Base-by-base conservation (phyloP, 2,113 vertebrate genomes). In the Saccopteryx bilineata region DNA sequence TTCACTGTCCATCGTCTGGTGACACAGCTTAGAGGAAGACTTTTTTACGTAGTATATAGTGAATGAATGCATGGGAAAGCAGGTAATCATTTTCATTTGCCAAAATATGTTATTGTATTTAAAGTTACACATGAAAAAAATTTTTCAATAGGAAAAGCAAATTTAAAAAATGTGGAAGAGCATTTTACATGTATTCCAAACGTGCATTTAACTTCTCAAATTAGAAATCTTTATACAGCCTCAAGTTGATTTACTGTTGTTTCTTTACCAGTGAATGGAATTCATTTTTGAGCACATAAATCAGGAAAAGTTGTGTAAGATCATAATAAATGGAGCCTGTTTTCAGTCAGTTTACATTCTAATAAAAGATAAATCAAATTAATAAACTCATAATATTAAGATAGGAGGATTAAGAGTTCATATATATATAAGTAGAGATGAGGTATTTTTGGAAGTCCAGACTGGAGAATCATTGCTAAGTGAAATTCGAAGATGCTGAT, bases 291-390 rank as follows among this genome's bases (percentile, higher is more conserved):
- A 82, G 10, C 6, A 69, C 68, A 21, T 48, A 65, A 74, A 63
- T 92, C 31, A 46, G 26, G 50, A 90, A 95, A 93, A 39, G 10
- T 15, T 61, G 5, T 26, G 1, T 86, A 9, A 54, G 88, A 61
- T 7, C 9, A n/a, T 9, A 87, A 15, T 61, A 9, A 68, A 39
- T 50, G 18, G 26, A 94, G 9, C 1, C 50, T 93, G 18, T 71
- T 71, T 84, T 90, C 48, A 82, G n/a, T 86, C 33, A 72, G 1
- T 4, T 61, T 89, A 31, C 0, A 61, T 24, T 82, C 23, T 33
- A 88, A 61, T 1, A 78, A 5, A 61, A 92, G 63, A 74, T 23
- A 74, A 95, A 23, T 65, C 28, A 95, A 91, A 91, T 46, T 46
- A 28, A 58, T 13, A 92, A 90, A 71, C 15, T 28, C 58, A 60